phyloP scores from a whole-genome alignment of 2,888 invertebrate species.

The Lacanobia oleracea region DNA sequence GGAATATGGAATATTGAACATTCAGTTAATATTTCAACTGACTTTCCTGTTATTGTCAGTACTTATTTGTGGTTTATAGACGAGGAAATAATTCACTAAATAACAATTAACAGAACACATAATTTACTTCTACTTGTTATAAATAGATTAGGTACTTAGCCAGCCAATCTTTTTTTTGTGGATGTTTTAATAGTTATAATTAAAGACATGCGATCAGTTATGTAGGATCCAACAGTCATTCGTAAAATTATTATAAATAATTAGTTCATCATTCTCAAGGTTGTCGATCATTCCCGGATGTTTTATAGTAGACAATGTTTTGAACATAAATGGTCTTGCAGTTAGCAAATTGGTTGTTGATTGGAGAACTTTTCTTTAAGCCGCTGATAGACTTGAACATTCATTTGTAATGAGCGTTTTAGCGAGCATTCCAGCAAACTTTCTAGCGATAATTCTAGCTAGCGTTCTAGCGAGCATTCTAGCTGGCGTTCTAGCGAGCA shows the following conservation, averaged over 20 bases:
- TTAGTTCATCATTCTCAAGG: constrained; percentile 5
- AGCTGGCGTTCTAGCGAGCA: no score
- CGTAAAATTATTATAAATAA: constrained; percentile 8
- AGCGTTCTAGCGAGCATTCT: no score
- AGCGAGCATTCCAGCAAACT: no score
- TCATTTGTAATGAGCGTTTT: no score
- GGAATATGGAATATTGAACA: no score
- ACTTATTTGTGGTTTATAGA: constrained; percentile 19
- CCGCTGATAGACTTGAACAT: no score
- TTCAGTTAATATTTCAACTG: not conserved
- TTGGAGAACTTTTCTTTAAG: not conserved
- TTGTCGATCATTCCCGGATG: not conserved
- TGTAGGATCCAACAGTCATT: not conserved
- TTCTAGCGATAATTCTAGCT: no score
- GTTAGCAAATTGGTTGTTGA: not conserved
- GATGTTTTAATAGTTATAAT: not conserved
- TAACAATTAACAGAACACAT: constrained; percentile 17
- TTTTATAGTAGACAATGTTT: not conserved
- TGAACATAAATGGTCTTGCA: not conserved
- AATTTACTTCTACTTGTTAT: constrained; percentile 28
- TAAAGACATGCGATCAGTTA: constrained; percentile 24
- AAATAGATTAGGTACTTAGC: constrained; percentile 19
- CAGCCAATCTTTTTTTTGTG: constrained; percentile 7
- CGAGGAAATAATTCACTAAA: constrained; percentile 34
- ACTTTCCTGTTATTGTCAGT: constrained; percentile 35